Conservation (phyloP, 92 coral and sea anemone species). For the Phenganax marumi region DNA sequence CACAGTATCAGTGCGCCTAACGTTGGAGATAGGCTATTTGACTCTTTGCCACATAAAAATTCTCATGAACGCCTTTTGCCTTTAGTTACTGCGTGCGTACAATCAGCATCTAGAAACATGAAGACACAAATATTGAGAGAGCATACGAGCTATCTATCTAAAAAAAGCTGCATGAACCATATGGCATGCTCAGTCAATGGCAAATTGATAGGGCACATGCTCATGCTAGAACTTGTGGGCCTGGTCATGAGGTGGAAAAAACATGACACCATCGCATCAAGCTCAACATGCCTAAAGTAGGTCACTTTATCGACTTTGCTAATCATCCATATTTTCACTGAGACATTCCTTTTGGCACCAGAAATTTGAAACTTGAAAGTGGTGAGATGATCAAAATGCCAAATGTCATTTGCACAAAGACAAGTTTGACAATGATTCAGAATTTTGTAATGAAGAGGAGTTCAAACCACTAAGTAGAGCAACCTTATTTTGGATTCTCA, state of each 20-base stretch:
- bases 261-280: constrained; percentile 30
- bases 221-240: constrained; percentile 49
- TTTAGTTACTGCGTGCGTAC: constrained; percentile 42
- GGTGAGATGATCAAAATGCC: constrained; percentile 67
- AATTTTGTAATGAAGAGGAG: constrained; percentile 55
- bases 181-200: constrained; percentile 38
- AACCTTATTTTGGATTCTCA: too few relatives aligned
- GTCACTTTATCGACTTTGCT: constrained; percentile 33
- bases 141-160: constrained; percentile 39
- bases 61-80: too few relatives aligned
- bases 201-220: constrained; percentile 49
- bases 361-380: constrained; percentile 58
- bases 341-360: constrained; percentile 71
- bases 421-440: constrained; percentile 63
- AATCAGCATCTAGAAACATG: constrained; percentile 32
- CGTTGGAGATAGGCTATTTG: too few relatives aligned
- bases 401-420: constrained; percentile 64
- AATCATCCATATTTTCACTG: constrained; percentile 59
- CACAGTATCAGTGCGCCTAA: constrained; percentile 49
- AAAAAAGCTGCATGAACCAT: constrained; percentile 31
- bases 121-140: too few relatives aligned
- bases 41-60: too few relatives aligned
- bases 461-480: constrained; percentile 50
- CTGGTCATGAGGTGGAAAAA: constrained; percentile 31
- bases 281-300: constrained; percentile 31